Conservation (phyloP, 2,797 vertebrate genomes). For the Neosalanx taihuensis region DNA sequence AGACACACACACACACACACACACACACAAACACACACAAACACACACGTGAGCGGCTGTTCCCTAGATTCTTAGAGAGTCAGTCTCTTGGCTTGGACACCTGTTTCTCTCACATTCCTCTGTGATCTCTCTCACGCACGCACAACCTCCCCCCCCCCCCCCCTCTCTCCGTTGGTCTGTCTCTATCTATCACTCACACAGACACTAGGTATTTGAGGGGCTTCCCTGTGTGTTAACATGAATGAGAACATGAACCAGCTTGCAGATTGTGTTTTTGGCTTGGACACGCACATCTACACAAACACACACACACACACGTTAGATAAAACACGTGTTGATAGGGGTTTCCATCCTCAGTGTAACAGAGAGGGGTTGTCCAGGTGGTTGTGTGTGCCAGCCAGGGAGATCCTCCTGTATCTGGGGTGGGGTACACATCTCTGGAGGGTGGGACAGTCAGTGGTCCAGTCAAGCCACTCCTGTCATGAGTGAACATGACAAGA, state of each 20-base stretch:
- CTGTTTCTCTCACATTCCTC: constrained; percentile 12
- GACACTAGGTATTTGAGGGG: constrained; percentile 27
- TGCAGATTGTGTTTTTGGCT: background rate
- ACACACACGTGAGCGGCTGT: constrained; percentile 4
- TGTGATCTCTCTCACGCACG: constrained; percentile 2
- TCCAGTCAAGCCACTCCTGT: constrained; percentile 43
- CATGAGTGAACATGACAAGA: no score
- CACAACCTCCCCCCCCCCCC: background rate
- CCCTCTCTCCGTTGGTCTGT: background rate
- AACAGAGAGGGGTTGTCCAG: constrained; percentile 16
- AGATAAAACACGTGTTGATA: constrained; percentile 16
- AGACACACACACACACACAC: constrained; percentile 12
- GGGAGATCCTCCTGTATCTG: background rate
- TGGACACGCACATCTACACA: constrained; percentile 8
- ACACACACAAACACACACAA: constrained; percentile 7
- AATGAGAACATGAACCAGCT: background rate
- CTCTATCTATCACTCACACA: background rate
- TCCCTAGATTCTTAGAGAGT: background rate
- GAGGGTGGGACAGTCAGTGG: constrained; percentile 41
- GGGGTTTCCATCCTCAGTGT: background rate
- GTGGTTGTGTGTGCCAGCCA: background rate
- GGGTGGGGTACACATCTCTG: constrained; percentile 27
- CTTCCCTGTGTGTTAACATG: background rate
- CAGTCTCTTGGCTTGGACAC: background rate
- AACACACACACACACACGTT: constrained; percentile 14